These are phyloP conservation scores for Lottia gigantea DNA, from an alignment of 2,888 invertebrate species.

Conservation along the genomic window DNA sequence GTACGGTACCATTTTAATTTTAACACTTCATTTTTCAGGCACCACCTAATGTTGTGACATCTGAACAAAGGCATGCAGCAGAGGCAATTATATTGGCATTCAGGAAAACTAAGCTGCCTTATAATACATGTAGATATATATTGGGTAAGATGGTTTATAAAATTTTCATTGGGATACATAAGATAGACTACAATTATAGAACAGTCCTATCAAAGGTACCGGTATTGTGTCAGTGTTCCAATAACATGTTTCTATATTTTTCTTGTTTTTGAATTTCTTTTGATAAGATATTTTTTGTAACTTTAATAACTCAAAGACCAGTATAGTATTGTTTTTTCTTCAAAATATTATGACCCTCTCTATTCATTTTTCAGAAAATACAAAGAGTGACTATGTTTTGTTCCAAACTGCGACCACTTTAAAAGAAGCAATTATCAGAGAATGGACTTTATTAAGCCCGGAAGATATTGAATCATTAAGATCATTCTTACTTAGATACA, in stretches of 20 bases:
- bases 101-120: conserved; percentile 84
- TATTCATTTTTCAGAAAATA: conserved; percentile 60
- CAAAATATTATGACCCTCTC: no score
- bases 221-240: no score
- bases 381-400: conserved; percentile 78
- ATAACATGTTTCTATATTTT: no score
- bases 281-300: no score
- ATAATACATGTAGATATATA: conserved; percentile 82
- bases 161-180: not conserved
- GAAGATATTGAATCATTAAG: conserved; percentile 78
- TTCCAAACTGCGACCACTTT: conserved; percentile 88
- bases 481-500: conserved; percentile 83
- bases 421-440: conserved; percentile 83
- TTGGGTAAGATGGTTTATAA: conserved; percentile 71
- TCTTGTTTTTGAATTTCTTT: no score
- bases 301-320: no score
- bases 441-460: conserved; percentile 82
- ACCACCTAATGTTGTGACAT: conserved; percentile 80
- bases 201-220: no score
- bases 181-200: no score
- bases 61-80: conserved; percentile 84
- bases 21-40: conserved; percentile 73
- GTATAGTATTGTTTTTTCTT: no score
- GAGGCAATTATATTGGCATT: conserved; percentile 85
- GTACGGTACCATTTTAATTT: no score